Evolutionary conservation across 2,888 invertebrate genomes (phyloP).

Genomic region (Caenorhabditis sp.): DNA sequence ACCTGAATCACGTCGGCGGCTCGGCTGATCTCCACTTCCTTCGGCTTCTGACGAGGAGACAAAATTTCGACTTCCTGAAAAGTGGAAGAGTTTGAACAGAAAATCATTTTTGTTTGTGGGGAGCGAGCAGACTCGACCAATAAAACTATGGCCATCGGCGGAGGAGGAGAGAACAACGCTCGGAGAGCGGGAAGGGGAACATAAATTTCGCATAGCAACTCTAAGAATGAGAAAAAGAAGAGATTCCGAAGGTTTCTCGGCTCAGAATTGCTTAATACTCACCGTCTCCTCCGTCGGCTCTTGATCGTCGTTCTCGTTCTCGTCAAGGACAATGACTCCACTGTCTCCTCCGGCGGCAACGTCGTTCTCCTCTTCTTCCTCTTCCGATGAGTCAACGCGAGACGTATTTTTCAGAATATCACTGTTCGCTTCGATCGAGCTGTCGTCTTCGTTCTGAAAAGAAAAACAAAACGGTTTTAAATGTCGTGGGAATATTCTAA

Average conservation of each 20-base stretch:
- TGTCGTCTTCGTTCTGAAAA: too few relatives aligned
- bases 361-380: background rate
- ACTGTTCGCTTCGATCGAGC: too few relatives aligned
- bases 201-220: constrained; percentile 8
- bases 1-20: background rate
- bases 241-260: background rate
- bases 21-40: constrained; percentile 10
- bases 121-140: too few relatives aligned
- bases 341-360: background rate
- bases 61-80: background rate
- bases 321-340: background rate
- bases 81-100: background rate
- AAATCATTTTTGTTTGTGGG: too few relatives aligned
- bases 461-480: too few relatives aligned
- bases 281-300: constrained; percentile 6
- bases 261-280: too few relatives aligned
- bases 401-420: too few relatives aligned
- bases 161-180: background rate
- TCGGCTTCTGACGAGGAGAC: background rate
- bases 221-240: background rate
- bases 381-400: too few relatives aligned
- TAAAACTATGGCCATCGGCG: too few relatives aligned
- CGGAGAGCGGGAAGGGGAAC: background rate
- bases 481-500: too few relatives aligned
- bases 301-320: background rate